Base-by-base conservation (phyloP, 2,113 vertebrate genomes). In the Gymnarchus niloticus region DNA sequence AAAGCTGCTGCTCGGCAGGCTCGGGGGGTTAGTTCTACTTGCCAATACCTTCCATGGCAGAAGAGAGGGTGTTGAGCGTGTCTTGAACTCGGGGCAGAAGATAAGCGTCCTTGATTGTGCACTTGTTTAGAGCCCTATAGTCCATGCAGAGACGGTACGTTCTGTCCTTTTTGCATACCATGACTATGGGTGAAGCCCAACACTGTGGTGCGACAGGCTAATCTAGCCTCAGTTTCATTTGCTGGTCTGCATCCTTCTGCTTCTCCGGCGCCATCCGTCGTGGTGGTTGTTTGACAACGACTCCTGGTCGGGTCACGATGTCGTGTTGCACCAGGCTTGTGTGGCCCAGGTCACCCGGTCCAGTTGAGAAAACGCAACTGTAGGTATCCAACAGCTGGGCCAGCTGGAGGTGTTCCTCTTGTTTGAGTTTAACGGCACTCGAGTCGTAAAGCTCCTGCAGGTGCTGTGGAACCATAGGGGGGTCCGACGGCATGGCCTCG, bases 151-250 rank as follows among this genome's bases (percentile, higher is more conserved):
- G 86, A 0, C 9, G 21, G n/a, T 28, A 41, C 7, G 6, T 88
- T 88, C 0, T 84, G 10, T 88, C 88, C n/a, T 91, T 90, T 61
- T 90, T 91, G 12, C 28, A 25, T 0, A 90, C 87, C 87, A 92
- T 88, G 0, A 89, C 85, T 1, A 90, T 88, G 0, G 85, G 87
- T 0, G 84, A 89, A 0, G 87, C 87, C 88, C 87, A 92, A 23
- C 88, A 80, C 87, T 91, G 0, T 0, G 1, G 10, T 87, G 0
- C 90, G 14, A 0, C 83, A 85, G 0, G 1, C 6, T n/a, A n/a
- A n/a, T n/a, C n/a, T n/a, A n/a, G n/a, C n/a, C 87, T 84, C 8
- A 91, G 80, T 49, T 89, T 44, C 3, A 89, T 85, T 23, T 88
- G 78, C 0, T 80, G 9, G 19, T 90, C 89, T 0, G 88, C 84